Evolutionary conservation across 2,888 invertebrate species (phyloP), one percentile per base, ranked within the genome.

Genomic region (Crossocerus cetratus): DNA sequence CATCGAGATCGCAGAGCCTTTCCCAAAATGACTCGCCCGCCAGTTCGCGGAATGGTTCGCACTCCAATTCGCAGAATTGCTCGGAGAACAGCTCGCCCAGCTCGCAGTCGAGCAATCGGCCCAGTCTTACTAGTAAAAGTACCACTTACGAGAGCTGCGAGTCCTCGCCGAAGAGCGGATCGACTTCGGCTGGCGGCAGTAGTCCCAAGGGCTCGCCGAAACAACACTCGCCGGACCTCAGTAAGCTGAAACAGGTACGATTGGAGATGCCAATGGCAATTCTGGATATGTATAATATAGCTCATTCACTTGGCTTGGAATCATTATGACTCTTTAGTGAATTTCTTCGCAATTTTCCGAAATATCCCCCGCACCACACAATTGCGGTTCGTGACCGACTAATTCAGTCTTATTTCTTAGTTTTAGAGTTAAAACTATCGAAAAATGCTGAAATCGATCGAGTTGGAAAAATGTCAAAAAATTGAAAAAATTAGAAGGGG

Each of bases 201-300:
- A 82, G 78, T 8, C 60, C 73, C 5, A 82, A 77, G 16, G 77
- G 67, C 13, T 64, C 82, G 45, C 76, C 81, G 1, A 86, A 84
- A 43, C 82, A 77, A 79, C 75, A 81, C 32, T 71, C 82, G 73
- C 77, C 82, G 18, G 87, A 88, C 42, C 66, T 83, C 3, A 65
- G 64, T n/a, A 89, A 87, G 72, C 72, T 69, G 13, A 88, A 86
- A 75, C 86, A 88, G 86, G 88, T 89, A 18, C 13, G 21, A 23
- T 20, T 2, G 13, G 11, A 42, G 44, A 21, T n/a, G n/a, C n/a
- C n/a, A n/a, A n/a, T n/a, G n/a, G n/a, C n/a, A n/a, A n/a, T n/a
- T n/a, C n/a, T n/a, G n/a, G n/a, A n/a, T n/a, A n/a, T n/a, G n/a
- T n/a, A n/a, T n/a, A n/a, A n/a, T n/a, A n/a, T n/a, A n/a, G n/a